A percentile compares a stretch with the other conserved stretches of the same genome.
phyloP scores from a whole-genome alignment of 2,797 vertebrate species.

The Capromys pilorides region DNA sequence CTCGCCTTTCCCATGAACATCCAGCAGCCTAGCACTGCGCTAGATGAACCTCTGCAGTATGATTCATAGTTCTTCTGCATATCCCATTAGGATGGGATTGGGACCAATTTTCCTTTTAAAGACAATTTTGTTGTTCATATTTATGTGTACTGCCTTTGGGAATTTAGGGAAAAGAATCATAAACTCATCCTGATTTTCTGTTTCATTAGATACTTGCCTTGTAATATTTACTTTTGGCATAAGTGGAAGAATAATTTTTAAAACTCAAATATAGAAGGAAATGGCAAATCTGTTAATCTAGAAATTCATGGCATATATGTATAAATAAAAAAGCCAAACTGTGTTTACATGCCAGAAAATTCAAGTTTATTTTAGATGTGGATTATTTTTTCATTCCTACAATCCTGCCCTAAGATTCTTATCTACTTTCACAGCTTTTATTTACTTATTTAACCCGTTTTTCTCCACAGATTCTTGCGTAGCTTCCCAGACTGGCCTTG shows the following conservation, averaged over 20 bases:
- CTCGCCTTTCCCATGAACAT: constrained; percentile 46
- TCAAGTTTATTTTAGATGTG: neutral
- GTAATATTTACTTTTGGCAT: neutral
- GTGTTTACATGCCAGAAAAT: neutral
- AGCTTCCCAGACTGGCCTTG: neutral
- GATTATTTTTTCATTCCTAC: neutral
- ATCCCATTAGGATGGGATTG: neutral
- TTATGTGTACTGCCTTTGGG: constrained; percentile 19
- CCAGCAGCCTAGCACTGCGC: neutral
- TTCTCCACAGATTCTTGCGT: neutral
- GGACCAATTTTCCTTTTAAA: constrained; percentile 47
- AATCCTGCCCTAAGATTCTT: neutral
- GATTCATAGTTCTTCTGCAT: constrained; percentile 37
- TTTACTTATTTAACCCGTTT: neutral
- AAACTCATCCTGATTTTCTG: neutral
- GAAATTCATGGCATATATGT: neutral
- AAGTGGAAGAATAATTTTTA: neutral
- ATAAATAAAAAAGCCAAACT: constrained; percentile 29
- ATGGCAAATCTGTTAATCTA: neutral
- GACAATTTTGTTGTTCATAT: constrained; percentile 50
- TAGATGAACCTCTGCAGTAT: neutral
- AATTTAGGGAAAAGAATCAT: neutral
- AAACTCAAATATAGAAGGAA: neutral
- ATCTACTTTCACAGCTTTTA: neutral
- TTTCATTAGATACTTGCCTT: neutral